Evolutionary conservation across 1,140 invertebrate species (phyloP).

Genomic region (Ceratina japonica): DNA sequence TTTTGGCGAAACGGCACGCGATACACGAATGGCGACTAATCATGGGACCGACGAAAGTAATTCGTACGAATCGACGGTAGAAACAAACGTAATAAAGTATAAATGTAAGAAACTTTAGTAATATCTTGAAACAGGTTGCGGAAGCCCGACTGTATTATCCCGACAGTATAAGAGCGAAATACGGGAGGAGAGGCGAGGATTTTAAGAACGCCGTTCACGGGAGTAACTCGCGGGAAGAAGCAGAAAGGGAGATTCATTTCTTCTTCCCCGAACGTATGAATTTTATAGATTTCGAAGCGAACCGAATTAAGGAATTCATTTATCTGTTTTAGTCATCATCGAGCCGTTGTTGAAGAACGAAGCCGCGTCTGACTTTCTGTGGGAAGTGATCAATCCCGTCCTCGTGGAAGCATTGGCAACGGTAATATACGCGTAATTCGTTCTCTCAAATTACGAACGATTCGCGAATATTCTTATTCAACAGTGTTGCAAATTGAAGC

Average conservation of each 20-base stretch:
- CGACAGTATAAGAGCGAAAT: slow-evolving; percentile 85
- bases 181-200: slow-evolving; percentile 83
- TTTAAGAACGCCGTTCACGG: slow-evolving; percentile 90
- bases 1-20: slow-evolving; percentile 84
- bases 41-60: slow-evolving; percentile 84
- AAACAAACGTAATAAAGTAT: too few species aligned
- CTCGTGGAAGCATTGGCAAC: slow-evolving; percentile 85
- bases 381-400: slow-evolving; percentile 83
- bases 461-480: neutral
- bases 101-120: neutral
- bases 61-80: neutral
- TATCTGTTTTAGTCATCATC: slow-evolving; percentile 80
- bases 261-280: slow-evolving; percentile 90
- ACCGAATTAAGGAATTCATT: neutral
- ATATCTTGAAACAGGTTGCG: slow-evolving; percentile 67
- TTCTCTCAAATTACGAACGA: too few species aligned
- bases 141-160: slow-evolving; percentile 86
- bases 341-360: slow-evolving; percentile 80
- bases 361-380: slow-evolving; percentile 84
- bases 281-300: neutral
- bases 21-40: slow-evolving; percentile 86
- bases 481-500: slow-evolving; percentile 83
- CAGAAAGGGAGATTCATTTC: slow-evolving; percentile 91
- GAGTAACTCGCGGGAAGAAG: slow-evolving; percentile 85
- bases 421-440: slow-evolving; percentile 70